Evolutionary conservation across 2,888 invertebrate genomes (phyloP).

Genomic region (Eupeodes luniger): DNA sequence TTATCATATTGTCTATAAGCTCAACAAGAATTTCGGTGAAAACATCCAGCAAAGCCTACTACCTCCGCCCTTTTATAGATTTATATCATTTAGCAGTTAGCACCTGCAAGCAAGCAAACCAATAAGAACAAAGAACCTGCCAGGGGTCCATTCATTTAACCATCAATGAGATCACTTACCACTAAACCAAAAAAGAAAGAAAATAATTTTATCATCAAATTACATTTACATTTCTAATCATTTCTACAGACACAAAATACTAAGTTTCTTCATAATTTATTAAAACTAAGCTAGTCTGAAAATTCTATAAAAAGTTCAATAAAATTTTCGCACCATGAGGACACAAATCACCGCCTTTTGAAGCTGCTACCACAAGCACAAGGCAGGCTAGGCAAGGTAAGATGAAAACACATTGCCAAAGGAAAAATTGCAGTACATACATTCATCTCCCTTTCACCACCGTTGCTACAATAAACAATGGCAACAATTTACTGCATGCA

Average conservation of each 20-base stretch:
- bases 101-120: slow-evolving; percentile 12
- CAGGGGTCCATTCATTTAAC: neutral
- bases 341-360: slow-evolving; percentile 62
- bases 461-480: slow-evolving; percentile 65
- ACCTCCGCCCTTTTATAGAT: slow-evolving; percentile 67
- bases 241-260: neutral
- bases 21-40: neutral
- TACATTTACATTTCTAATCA: neutral
- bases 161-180: no score
- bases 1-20: no score
- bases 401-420: slow-evolving; percentile 56
- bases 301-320: neutral
- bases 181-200: neutral
- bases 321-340: slow-evolving; percentile 67
- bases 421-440: neutral
- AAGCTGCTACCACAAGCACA: slow-evolving; percentile 50
- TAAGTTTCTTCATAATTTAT: neutral
- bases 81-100: slow-evolving; percentile 10
- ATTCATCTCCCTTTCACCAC: slow-evolving; percentile 49
- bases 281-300: neutral
- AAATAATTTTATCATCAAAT: neutral
- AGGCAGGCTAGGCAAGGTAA: slow-evolving; percentile 19
- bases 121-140: slow-evolving; percentile 57
- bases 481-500: slow-evolving; percentile 37
- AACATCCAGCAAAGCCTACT: neutral